Conservation (phyloP, 2,888 invertebrate species). For the Anthrax anthrax region DNA sequence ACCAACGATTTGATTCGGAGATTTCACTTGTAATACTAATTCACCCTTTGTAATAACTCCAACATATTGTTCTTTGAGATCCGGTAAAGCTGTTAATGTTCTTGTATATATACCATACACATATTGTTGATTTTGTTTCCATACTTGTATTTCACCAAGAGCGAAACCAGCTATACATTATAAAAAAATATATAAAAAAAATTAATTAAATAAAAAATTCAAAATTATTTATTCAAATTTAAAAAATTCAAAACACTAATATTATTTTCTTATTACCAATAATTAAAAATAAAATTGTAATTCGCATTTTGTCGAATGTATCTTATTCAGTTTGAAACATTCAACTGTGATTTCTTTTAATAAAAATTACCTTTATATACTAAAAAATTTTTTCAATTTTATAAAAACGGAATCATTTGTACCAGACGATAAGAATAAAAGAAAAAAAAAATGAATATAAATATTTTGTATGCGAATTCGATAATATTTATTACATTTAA, state of each 20-base stretch:
- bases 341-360: neutral
- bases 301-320: neutral
- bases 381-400: neutral
- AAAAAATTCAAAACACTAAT: too few species aligned
- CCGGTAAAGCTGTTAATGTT: constrained; percentile 44
- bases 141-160: constrained; percentile 30
- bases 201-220: neutral
- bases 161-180: constrained; percentile 24
- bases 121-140: constrained; percentile 44
- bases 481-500: too few species aligned
- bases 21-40: constrained; percentile 40
- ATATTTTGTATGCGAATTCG: too few species aligned
- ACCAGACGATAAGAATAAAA: too few species aligned
- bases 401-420: too few species aligned
- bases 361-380: neutral
- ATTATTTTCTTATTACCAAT: neutral
- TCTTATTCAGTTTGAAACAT: neutral
- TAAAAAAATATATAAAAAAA: neutral
- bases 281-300: neutral
- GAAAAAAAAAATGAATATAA: too few species aligned
- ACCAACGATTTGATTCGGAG: constrained; percentile 37
- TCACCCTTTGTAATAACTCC: constrained; percentile 42
- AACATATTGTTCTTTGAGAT: constrained; percentile 39
- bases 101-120: constrained; percentile 42
- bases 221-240: neutral